Percentiles rank a stretch among this genome's conserved stretches.
phyloP scores from a whole-genome alignment of 2,888 invertebrate genomes.

The Dryadula phaetusa region DNA sequence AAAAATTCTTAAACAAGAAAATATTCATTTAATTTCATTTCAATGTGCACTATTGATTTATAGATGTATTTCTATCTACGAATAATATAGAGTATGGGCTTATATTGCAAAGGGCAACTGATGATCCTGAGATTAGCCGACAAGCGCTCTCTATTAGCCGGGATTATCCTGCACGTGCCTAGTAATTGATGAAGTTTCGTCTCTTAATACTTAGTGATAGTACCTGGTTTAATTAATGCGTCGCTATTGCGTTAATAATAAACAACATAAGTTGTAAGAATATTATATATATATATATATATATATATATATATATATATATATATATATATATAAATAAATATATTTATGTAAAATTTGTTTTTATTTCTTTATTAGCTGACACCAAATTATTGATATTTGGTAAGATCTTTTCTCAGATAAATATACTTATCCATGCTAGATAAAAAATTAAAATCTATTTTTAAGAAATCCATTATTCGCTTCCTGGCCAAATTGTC shows the following conservation, averaged over 20 bases:
- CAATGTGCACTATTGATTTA: conserved; percentile 18
- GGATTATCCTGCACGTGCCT: conserved; percentile 81
- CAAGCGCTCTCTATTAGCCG: conserved; percentile 74
- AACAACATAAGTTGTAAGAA: neutral
- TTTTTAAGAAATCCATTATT: too few relatives aligned
- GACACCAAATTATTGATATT: too few relatives aligned
- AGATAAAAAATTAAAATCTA: too few relatives aligned
- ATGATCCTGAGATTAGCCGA: conserved; percentile 72
- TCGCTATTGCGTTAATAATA: conserved; percentile 15
- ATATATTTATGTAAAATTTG: neutral
- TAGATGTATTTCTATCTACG: conserved; percentile 4
- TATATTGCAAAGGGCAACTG: conserved; percentile 61
- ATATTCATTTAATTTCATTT: neutral
- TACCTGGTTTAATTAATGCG: conserved; percentile 18
- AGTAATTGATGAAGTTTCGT: conserved; percentile 56
- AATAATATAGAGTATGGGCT: conserved; percentile 22
- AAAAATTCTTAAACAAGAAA: too few relatives aligned
- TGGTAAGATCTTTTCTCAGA: too few relatives aligned
- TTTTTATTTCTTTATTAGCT: neutral
- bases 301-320: neutral
- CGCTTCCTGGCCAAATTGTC: too few relatives aligned
- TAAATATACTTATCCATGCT: too few relatives aligned
- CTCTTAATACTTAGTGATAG: conserved; percentile 1
- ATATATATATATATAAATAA: neutral
- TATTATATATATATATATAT: neutral